Base-by-base conservation (phyloP, 1,140 invertebrate genomes). In the Armadillidium nasatum region DNA sequence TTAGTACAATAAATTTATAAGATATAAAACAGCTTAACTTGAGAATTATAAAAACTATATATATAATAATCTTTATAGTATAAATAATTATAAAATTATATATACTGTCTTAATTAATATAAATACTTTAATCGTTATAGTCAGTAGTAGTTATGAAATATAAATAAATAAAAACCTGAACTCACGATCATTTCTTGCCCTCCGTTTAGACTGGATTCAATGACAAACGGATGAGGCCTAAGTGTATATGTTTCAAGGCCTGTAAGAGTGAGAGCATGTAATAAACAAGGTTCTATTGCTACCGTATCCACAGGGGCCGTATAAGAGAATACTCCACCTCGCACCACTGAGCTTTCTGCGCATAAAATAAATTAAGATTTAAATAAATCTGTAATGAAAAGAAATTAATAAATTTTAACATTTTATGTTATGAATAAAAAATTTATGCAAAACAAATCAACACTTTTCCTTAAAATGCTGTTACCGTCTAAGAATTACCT, bases 181-280 rank as follows among this genome's bases (percentile, higher is more conserved):
- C 77, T 73, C 44, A 78, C 77, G 54, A 78, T 73, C 77, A 78
- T 76, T n/a, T 76, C 72, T 6, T 78, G 76, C 54, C 74, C 77
- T 15, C 76, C 75, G 0, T 76, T 76, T 10, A 78, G 72, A 54
- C 75, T 74, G 7, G 76, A 78, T 7, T 75, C 76, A 19, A 80
- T 73, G 50, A 80, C 77, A 44, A 67, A 50, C 0, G 79, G 79
- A 68, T 80, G 79, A 11, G 79, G 79, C 13, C 91, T 86, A 44
- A 91, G 85, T 0, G 92, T 93, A 80, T 93, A 93, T 0, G 91
- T 90, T 83, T 94, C 92, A 7, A 94, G 85, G 0, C 92, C 92
- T 76, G 89, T 90, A 60, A 90, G 89, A 0, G 92, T 93, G 0
- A 93, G 83, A 0, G 91, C 91, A 83, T 93, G 91, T 0, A 94